Percentiles rank a stretch among this genome's conserved stretches.
Conservation (phyloP, 2,888 invertebrate species). For the Nemapogon koenigi region DNA sequence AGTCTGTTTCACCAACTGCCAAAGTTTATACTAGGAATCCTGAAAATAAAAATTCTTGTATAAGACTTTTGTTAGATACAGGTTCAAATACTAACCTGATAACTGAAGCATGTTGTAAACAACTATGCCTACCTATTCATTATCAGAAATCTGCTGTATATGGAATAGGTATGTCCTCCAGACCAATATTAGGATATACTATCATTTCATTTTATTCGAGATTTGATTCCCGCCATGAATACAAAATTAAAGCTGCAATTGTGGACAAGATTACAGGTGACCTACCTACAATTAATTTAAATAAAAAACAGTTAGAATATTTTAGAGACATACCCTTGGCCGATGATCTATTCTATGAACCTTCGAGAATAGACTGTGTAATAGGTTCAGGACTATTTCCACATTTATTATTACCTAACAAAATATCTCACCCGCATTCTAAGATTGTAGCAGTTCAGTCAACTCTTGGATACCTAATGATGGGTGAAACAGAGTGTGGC, state of each 20-base stretch:
- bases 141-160: too few relatives aligned
- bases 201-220: constrained; percentile 13
- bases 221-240: constrained; percentile 12
- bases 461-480: constrained; percentile 13
- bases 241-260: constrained; percentile 11
- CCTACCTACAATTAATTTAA: constrained; percentile 12
- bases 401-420: constrained; percentile 12
- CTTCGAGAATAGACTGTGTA: constrained; percentile 14
- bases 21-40: too few relatives aligned
- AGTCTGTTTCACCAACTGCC: too few relatives aligned
- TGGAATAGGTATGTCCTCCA: too few relatives aligned
- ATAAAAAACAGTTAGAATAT: constrained; percentile 7
- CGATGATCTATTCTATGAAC: constrained; percentile 12
- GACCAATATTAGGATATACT: too few relatives aligned
- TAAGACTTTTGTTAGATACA: too few relatives aligned
- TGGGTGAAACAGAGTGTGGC: constrained; percentile 13
- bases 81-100: too few relatives aligned
- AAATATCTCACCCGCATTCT: constrained; percentile 2
- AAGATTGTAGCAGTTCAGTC: constrained; percentile 14
- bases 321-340: constrained; percentile 12
- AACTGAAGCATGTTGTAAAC: too few relatives aligned
- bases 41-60: too few relatives aligned
- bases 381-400: constrained; percentile 14
- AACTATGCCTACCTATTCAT: too few relatives aligned
- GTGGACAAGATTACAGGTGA: constrained; percentile 14